These are phyloP conservation scores for Sander lucioperca DNA, from an alignment of 2,113 vertebrate genomes.

Conservation along the genomic window DNA sequence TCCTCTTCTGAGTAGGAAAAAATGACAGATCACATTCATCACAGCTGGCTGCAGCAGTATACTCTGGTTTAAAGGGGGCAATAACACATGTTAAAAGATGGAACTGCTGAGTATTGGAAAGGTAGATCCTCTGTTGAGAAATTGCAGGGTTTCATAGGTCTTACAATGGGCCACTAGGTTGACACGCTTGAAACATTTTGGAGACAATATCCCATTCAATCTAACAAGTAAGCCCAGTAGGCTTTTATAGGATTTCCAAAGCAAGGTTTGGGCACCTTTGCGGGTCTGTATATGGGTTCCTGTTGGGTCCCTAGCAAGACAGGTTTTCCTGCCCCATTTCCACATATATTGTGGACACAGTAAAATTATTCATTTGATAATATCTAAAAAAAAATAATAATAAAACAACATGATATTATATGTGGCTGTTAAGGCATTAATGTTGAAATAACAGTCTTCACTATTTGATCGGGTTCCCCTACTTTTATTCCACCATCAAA, in stretches of 20 bases:
- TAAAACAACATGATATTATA: not conserved
- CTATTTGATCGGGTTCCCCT: not conserved
- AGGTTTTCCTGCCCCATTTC: not conserved
- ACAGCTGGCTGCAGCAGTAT: slow-evolving; percentile 43
- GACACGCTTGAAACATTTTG: not conserved
- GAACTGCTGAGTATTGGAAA: not conserved
- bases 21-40: slow-evolving; percentile 58
- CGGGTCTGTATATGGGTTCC: not conserved
- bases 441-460: not conserved
- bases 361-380: not conserved
- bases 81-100: slow-evolving; percentile 16
- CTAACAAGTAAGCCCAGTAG: not conserved
- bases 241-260: not conserved
- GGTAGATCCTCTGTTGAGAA: not conserved
- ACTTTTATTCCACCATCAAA: not conserved
- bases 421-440: not conserved
- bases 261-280: not conserved
- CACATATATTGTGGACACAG: not conserved
- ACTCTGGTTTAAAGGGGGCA: not conserved
- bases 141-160: not conserved
- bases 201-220: not conserved
- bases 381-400: not conserved
- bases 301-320: not conserved
- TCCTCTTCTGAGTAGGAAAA: slow-evolving; percentile 56
- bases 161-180: not conserved